A percentile compares a stretch with the other conserved stretches of the same genome.
Evolutionary conservation across 30 jellyfish, hydroid and myxozoan genomes (phyloP).

Genomic region (Catostylus mosaicus): DNA sequence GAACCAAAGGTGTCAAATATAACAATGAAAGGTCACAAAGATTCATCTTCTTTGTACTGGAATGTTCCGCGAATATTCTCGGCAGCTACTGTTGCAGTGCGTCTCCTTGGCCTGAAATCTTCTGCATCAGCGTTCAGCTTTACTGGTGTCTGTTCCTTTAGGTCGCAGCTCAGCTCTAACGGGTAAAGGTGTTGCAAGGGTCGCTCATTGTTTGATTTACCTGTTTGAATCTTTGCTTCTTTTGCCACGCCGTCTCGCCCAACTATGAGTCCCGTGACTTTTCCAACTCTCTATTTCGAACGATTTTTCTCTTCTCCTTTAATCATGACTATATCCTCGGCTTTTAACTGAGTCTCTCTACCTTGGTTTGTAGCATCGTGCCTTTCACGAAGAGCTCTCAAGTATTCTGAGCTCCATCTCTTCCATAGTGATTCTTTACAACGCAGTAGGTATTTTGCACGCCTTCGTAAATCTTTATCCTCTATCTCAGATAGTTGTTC

Average conservation of each 20-base stretch:
- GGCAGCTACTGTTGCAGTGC: not conserved
- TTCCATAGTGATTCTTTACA: constrained; percentile 50
- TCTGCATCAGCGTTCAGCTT: not conserved
- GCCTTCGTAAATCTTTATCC: constrained; percentile 27
- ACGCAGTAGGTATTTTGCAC: constrained; percentile 42
- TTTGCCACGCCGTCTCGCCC: not conserved
- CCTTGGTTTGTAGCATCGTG: not conserved
- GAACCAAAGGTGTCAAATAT: too few relatives aligned
- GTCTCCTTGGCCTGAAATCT: not conserved
- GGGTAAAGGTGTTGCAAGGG: not conserved
- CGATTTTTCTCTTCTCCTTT: not conserved
- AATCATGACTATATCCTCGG: not conserved
- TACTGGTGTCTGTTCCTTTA: not conserved
- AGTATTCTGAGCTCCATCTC: constrained; percentile 17
- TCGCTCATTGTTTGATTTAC: not conserved
- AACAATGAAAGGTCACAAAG: too few relatives aligned
- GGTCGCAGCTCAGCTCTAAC: not conserved
- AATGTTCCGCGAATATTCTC: not conserved
- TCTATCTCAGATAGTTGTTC: constrained; percentile 27
- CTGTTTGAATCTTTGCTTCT: not conserved
- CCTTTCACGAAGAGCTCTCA: not conserved
- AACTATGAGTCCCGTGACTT: not conserved
- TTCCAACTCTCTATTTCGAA: not conserved
- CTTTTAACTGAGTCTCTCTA: not conserved
- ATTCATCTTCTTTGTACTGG: not conserved